Percentiles rank a stretch among this genome's conserved stretches.
Evolutionary conservation across 2,888 invertebrate genomes (phyloP).

Genomic region (Acronicta alni): DNA sequence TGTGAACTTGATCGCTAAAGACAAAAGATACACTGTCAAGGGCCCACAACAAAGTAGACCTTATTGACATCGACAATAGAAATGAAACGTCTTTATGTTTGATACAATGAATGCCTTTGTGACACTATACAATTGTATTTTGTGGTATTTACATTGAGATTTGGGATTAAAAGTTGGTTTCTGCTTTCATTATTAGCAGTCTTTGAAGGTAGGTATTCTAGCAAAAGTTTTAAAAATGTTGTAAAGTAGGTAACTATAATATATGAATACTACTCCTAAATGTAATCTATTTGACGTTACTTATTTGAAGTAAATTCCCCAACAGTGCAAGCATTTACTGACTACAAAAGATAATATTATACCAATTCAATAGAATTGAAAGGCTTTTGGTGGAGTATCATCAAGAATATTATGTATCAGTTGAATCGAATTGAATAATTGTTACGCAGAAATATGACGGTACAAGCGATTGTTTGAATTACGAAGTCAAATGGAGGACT

Average conservation of each 20-base stretch:
- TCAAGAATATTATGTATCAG: constrained; percentile 29
- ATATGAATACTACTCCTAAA: no score
- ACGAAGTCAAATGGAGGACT: constrained; percentile 67
- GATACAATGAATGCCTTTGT: constrained; percentile 30
- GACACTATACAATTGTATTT: constrained; percentile 4
- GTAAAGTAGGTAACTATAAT: no score
- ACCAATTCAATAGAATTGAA: constrained; percentile 19
- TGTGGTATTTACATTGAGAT: constrained; percentile 17
- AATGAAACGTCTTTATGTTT: constrained; percentile 30
- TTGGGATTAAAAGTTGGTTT: constrained; percentile 13
- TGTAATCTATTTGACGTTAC: no score
- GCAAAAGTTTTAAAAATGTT: no score
- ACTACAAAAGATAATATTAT: constrained; percentile 4
- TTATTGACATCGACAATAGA: constrained; percentile 31
- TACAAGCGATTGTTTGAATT: constrained; percentile 63
- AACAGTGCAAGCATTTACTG: no score
- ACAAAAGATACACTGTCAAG: constrained; percentile 51
- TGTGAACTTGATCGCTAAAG: constrained; percentile 36
- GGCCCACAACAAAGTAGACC: constrained; percentile 29
- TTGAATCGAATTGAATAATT: constrained; percentile 50
- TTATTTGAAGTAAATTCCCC: no score
- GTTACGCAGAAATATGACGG: constrained; percentile 48
- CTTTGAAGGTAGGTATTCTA: no score
- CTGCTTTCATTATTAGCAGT: background rate
- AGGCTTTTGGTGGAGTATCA: constrained; percentile 7